Base-by-base conservation (phyloP, 2,888 invertebrate genomes). In the Oxycera nigricornis region DNA sequence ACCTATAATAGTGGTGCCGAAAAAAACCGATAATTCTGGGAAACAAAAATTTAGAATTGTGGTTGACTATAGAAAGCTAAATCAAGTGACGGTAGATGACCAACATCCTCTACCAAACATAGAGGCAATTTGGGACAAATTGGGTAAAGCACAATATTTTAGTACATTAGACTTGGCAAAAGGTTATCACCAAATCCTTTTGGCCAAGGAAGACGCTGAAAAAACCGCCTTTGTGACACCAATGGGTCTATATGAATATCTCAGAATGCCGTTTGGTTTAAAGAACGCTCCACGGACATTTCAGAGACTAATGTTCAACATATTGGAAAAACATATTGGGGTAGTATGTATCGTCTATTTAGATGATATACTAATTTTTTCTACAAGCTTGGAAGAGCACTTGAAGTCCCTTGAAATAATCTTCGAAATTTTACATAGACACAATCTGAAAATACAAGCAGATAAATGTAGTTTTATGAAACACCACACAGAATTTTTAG, bases 61-160 rank as follows among this genome's bases (percentile, higher is more conserved):
- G n/a, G n/a, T n/a, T n/a, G n/a, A n/a, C n/a, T n/a, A n/a, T n/a
- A n/a, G n/a, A n/a, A n/a, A n/a, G n/a, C n/a, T n/a, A n/a, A 76
- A 78, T 67, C 26, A 76, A 6, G 31, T 77, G 0, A 76, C 76
- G 7, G 70, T 74, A 2, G 73, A 74, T 73, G 76, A 77, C 46
- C 76, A 77, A 39, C 74, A 76, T 50, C 74, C 76, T 2, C 39
- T 75, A 14, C 76, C 78, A n/a, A 77, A 77, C 55, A 77, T 78
- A 9, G 70, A 77, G 2, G 35, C 39, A 22, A 74, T 76, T 7
- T 22, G 73, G 78, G 75, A 74, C 39, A 75, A 75, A 55, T 7
- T 75, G n/a, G 73, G 73, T 1, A 70, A 67, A 31, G 74, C 77
- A 4, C 74, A 76, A 30, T 77, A 77, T 57, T 76, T 77, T n/a